These are phyloP conservation scores for Mimachlamys varia DNA, from an alignment of 2,888 invertebrate genomes.

Conservation along the genomic window DNA sequence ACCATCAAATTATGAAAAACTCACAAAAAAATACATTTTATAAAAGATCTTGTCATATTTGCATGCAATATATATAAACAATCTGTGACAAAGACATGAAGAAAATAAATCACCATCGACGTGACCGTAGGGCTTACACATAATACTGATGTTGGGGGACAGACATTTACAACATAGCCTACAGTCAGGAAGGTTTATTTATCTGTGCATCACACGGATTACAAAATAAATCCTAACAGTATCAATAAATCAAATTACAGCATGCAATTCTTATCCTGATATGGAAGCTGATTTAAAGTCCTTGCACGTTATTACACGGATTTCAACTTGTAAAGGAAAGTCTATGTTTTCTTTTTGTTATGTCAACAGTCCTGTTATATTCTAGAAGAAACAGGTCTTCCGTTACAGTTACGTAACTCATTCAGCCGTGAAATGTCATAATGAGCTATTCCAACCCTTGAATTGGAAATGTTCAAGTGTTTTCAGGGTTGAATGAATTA, in stretches of 20 bases:
- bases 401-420: too few species aligned
- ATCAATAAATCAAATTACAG: not conserved
- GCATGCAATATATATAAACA: conserved; percentile 19
- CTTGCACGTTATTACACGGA: not conserved
- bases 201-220: not conserved
- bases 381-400: too few species aligned
- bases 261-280: not conserved
- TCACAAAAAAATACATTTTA: not conserved
- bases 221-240: not conserved
- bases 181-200: not conserved
- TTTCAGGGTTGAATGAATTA: too few species aligned
- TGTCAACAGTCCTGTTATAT: too few species aligned
- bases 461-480: too few species aligned
- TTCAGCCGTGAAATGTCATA: too few species aligned
- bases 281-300: not conserved
- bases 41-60: not conserved
- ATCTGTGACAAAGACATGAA: conserved; percentile 1
- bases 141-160: conserved; percentile 4
- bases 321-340: too few species aligned
- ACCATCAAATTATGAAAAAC: not conserved
- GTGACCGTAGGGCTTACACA: not conserved
- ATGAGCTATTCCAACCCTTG: too few species aligned
- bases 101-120: not conserved
- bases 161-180: not conserved
- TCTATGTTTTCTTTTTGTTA: too few species aligned